These are phyloP conservation scores for Uropsilus gracilis DNA, from an alignment of 2,113 vertebrate genomes.

Conservation along the genomic window DNA sequence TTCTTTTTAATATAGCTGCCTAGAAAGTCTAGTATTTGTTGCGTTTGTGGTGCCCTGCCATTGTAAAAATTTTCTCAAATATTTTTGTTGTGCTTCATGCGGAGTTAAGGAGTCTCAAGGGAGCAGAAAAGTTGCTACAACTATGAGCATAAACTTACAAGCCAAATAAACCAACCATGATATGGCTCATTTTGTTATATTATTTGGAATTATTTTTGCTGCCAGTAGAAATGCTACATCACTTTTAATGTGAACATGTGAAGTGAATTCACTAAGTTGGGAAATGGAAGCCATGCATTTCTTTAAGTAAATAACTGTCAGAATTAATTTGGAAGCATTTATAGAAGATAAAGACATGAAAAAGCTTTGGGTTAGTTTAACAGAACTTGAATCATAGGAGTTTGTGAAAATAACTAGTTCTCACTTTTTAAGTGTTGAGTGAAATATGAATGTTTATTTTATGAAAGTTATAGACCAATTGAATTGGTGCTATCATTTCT, in stretches of 20 bases:
- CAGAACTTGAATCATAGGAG: constrained; percentile 38
- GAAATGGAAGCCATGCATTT: constrained; percentile 46
- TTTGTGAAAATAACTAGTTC: constrained; percentile 22
- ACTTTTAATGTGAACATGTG: constrained; percentile 66
- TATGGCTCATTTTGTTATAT: constrained; percentile 66
- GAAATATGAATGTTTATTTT: not conserved
- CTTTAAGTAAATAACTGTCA: constrained; percentile 75
- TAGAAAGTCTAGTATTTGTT: not conserved
- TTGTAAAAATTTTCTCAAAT: not conserved
- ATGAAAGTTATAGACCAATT: not conserved
- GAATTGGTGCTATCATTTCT: not conserved
- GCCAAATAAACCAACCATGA: constrained; percentile 67
- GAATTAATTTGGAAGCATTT: constrained; percentile 76
- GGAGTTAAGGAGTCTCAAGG: not conserved
- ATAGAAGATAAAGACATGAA: constrained; percentile 60
- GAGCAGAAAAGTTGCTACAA: not conserved
- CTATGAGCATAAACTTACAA: constrained; percentile 21
- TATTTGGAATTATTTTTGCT: constrained; percentile 37
- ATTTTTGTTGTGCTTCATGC: constrained; percentile 2
- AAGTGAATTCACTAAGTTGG: constrained; percentile 74
- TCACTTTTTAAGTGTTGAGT: constrained; percentile 7
- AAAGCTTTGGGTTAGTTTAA: constrained; percentile 51
- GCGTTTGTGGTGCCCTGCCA: not conserved
- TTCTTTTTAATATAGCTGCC: not conserved
- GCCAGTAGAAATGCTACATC: constrained; percentile 68